These are phyloP conservation scores for Picathartes gymnocephalus DNA, from an alignment of 2,113 vertebrate genomes.

Conservation along the genomic window DNA sequence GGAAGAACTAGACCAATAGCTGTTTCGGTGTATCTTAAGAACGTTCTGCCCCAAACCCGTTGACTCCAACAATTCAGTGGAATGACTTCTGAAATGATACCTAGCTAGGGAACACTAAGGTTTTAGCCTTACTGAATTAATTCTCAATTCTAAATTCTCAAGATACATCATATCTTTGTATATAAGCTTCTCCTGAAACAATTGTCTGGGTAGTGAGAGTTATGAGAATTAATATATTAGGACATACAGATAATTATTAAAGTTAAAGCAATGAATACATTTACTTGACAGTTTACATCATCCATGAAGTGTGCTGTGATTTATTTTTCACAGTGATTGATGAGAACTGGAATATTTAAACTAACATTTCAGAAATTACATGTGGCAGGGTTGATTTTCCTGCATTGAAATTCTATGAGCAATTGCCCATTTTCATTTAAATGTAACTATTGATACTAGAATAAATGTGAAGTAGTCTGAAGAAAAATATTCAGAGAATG, in stretches of 20 bases:
- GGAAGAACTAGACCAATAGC: neutral
- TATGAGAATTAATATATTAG: neutral
- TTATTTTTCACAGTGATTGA: neutral
- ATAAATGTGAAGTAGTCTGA: conserved; percentile 26
- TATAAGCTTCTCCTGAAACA: neutral
- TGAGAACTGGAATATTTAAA: neutral
- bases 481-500: neutral
- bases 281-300: neutral
- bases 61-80: neutral
- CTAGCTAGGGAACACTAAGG: neutral
- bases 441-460: conserved; percentile 20
- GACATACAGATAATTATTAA: neutral
- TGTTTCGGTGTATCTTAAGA: neutral
- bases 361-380: neutral
- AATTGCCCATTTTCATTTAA: conserved; percentile 38
- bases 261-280: neutral
- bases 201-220: neutral
- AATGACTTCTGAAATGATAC: neutral
- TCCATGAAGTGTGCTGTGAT: neutral
- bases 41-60: neutral
- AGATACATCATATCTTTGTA: neutral
- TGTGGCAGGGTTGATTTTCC: neutral
- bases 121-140: neutral
- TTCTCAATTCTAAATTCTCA: neutral
- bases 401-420: neutral